These are phyloP conservation scores for Crotalus viridis DNA, from an alignment of 2,113 vertebrate genomes.

Conservation along the genomic window DNA sequence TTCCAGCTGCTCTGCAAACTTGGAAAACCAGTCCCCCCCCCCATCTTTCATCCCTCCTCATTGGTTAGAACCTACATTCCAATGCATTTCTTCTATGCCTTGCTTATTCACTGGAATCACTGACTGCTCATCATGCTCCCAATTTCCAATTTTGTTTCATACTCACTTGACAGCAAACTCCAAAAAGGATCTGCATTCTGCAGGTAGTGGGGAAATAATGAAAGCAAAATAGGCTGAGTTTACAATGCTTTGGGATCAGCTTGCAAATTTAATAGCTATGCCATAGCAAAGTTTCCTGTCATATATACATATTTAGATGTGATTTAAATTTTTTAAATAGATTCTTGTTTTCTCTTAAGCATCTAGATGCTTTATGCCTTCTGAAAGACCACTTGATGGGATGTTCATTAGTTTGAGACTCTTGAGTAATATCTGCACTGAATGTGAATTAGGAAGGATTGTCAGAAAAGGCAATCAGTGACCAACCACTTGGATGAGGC, in stretches of 20 bases:
- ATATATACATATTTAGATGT: neutral
- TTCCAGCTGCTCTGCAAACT: neutral
- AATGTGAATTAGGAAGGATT: neutral
- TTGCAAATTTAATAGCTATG: neutral
- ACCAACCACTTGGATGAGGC: neutral
- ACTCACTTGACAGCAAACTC: neutral
- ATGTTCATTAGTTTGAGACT: neutral
- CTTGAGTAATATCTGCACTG: neutral
- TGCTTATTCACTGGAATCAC: neutral
- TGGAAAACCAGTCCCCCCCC: neutral
- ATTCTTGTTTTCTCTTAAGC: neutral
- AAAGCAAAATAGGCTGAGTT: neutral
- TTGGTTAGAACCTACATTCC: neutral
- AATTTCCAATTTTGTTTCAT: neutral
- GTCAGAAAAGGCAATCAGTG: neutral
- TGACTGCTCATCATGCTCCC: neutral
- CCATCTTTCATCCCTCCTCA: neutral
- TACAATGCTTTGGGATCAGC: neutral
- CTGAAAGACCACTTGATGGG: neutral
- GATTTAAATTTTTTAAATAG: neutral
- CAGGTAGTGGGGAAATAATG: neutral
- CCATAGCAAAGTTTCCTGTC: neutral
- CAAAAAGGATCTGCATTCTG: neutral
- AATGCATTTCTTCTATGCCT: neutral
- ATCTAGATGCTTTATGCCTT: neutral